Percentiles rank a stretch among this genome's conserved stretches.
phyloP scores from a whole-genome alignment of 2,888 invertebrate genomes.

The Pelosia muscerda region DNA sequence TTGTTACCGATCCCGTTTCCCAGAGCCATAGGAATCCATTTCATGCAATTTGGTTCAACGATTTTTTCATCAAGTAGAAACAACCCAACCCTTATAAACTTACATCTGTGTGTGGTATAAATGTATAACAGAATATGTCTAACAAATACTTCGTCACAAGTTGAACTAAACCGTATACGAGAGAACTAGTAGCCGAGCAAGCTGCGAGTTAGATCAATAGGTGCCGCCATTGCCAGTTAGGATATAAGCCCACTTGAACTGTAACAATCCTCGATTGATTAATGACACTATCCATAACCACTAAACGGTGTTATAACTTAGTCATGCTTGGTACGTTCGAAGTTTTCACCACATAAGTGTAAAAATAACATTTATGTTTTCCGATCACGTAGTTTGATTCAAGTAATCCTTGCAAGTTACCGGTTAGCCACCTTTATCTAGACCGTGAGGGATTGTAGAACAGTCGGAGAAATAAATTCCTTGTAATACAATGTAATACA shows the following conservation, averaged over 20 bases:
- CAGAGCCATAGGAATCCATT: no score
- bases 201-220: constrained; percentile 37
- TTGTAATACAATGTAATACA: constrained; percentile 8
- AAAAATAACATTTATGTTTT: constrained; percentile 18
- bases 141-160: constrained; percentile 7
- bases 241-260: constrained; percentile 29
- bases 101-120: no score
- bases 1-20: no score
- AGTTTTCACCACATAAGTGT: constrained; percentile 14
- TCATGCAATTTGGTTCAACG: neutral
- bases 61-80: neutral
- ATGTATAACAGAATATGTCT: neutral
- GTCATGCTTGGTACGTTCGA: constrained; percentile 9
- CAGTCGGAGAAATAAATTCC: constrained; percentile 8
- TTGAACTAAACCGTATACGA: constrained; percentile 22
- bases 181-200: constrained; percentile 14
- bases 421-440: constrained; percentile 20
- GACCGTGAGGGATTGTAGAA: constrained; percentile 7
- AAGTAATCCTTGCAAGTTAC: constrained; percentile 27
- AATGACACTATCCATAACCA: constrained; percentile 15
- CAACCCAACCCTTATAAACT: neutral
- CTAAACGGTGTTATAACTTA: constrained; percentile 20
- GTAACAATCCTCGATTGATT: constrained; percentile 22
- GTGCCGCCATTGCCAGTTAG: constrained; percentile 28
- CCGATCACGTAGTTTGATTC: constrained; percentile 28